These are phyloP conservation scores for Pseudorhombus dupliciocellatus DNA, from an alignment of 2,113 vertebrate species.

Conservation along the genomic window DNA sequence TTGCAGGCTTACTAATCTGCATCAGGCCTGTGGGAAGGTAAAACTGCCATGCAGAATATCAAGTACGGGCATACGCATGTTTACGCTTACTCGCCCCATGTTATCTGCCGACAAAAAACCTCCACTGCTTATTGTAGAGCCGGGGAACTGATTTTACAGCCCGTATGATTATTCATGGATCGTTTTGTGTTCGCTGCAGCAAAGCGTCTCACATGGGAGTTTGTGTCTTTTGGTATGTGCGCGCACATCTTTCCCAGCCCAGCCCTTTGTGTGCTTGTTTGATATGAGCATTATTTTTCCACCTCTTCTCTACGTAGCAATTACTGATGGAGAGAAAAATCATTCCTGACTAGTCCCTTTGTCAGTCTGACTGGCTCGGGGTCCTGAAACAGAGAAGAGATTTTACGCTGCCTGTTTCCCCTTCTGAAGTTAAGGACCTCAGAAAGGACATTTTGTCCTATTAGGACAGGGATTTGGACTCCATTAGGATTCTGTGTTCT, in stretches of 20 bases:
- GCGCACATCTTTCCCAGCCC: background rate
- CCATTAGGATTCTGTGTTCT: background rate
- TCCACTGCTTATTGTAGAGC: conserved; percentile 38
- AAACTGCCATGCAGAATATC: conserved; percentile 43
- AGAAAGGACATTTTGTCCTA: background rate
- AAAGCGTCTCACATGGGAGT: background rate
- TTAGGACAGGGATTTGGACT: background rate
- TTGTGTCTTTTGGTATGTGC: conserved; percentile 4
- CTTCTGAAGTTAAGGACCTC: background rate
- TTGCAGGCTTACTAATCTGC: conserved; percentile 39
- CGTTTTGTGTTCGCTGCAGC: conserved; percentile 20
- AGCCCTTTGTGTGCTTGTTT: conserved; percentile 17
- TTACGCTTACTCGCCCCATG: conserved; percentile 12
- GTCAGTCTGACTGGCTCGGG: conserved; percentile 10
- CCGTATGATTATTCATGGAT: conserved; percentile 25
- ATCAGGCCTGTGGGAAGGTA: conserved; percentile 25
- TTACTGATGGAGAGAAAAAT: conserved; percentile 37
- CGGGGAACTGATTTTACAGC: conserved; percentile 29
- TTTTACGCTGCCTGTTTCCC: background rate
- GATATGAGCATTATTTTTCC: conserved; percentile 13
- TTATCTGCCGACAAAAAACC: conserved; percentile 19
- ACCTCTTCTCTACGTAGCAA: conserved; percentile 34
- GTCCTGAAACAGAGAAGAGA: conserved; percentile 25
- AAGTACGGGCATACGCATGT: conserved; percentile 36
- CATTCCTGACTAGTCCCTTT: conserved; percentile 17